Base-by-base conservation (phyloP, 2,797 vertebrate genomes). In the Labroides dimidiatus region DNA sequence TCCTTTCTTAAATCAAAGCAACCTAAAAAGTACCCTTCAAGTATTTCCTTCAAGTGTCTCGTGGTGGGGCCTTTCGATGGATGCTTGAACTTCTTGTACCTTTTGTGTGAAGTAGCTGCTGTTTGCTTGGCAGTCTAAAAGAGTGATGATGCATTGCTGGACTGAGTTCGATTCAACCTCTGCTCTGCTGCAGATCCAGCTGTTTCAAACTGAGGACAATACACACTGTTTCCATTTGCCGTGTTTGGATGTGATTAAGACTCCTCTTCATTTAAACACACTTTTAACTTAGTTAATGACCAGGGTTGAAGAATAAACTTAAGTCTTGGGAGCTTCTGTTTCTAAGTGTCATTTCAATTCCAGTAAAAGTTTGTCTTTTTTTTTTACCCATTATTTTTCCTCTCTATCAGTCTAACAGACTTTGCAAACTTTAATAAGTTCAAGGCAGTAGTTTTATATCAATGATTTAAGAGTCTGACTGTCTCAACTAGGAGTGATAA, bases 61-160 rank as follows among this genome's bases (percentile, higher is more conserved):
- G 13, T 1, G 30, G 16, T 39, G n/a, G 56, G 21, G 37, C 24
- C 30, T 1, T 24, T 16, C 1, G 41, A 42, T 68, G 51, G 47
- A 20, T 0, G 24, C 63, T 55, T 43, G 69, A 75, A 71, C 66
- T 80, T 56, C 16, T 7, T 71, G 59, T 84, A 48, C 39, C 55
- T 61, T 81, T 77, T 82, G 79, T 78, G 77, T 84, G 41, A 70
- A 81, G 86, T 41, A 59, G 69, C 62, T 83, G 69, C 73, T 80
- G 89, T 91, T 88, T 93, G 87, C 89, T 90, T 86, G 91, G 92
- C 92, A 93, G 93, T 82, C 85, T 57, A 76, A 81, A 87, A 69
- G 73, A 92, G 89, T 72, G 84, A 90, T 24, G 24, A 58, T 77
- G 64, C 64, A 55, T 58, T n/a, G 42, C 49, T 41, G 62, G 53